These are phyloP conservation scores for Idaea dimidiata DNA, from an alignment of 2,888 invertebrate species.

Conservation along the genomic window DNA sequence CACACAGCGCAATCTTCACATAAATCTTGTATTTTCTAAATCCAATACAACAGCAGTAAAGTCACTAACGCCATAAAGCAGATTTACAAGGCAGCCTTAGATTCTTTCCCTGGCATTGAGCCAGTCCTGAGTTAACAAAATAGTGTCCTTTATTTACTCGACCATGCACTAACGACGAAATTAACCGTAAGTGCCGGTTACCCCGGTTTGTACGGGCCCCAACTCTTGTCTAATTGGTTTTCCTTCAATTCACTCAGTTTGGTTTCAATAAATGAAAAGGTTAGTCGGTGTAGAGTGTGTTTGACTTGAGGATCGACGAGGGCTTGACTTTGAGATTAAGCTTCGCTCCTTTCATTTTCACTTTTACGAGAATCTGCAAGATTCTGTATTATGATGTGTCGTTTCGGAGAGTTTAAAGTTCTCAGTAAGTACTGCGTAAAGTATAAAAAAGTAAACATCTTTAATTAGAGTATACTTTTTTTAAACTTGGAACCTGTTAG, in stretches of 20 bases:
- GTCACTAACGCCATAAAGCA: background rate
- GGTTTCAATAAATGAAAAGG: constrained; percentile 9
- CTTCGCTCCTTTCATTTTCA: background rate
- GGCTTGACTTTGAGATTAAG: background rate
- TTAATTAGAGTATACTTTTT: too few species aligned
- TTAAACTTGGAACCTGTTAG: too few species aligned
- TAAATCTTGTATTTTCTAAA: background rate
- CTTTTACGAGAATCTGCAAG: background rate
- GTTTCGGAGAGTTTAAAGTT: too few species aligned
- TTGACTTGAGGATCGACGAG: background rate
- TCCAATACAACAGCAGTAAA: background rate
- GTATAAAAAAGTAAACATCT: too few species aligned
- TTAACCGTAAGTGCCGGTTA: constrained; percentile 31
- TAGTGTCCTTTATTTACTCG: constrained; percentile 32
- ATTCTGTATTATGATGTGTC: too few species aligned
- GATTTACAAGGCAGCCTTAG: background rate
- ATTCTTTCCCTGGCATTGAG: background rate
- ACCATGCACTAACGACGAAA: constrained; percentile 26
- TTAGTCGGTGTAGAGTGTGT: background rate
- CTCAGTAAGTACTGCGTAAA: too few species aligned
- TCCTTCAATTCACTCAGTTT: constrained; percentile 27
- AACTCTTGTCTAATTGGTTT: constrained; percentile 34
- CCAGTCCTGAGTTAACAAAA: constrained; percentile 25
- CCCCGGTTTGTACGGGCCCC: constrained; percentile 13
- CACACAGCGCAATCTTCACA: too few species aligned